Percentiles rank a stretch among this genome's conserved stretches.
These are phyloP conservation scores for Philaenus spumarius DNA, from an alignment of 1,140 invertebrate genomes.

Conservation along the genomic window DNA sequence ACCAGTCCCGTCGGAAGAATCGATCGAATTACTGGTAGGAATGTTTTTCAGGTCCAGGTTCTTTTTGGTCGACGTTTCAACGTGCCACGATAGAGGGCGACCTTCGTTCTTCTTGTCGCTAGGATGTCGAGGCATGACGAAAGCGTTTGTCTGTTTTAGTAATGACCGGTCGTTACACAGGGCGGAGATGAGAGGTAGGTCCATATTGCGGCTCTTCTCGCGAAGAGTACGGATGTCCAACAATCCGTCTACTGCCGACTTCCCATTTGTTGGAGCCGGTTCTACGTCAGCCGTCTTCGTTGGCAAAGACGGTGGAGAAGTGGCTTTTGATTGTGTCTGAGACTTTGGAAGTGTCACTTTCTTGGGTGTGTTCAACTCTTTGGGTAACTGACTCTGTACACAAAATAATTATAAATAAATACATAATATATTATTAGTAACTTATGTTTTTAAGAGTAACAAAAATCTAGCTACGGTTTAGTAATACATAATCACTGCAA, in stretches of 20 bases:
- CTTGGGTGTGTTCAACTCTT: conserved; percentile 8
- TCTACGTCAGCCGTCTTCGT: conserved; percentile 17
- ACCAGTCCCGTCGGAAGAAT: conserved; percentile 5
- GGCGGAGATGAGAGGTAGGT: conserved; percentile 81
- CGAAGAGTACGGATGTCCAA: conserved; percentile 72
- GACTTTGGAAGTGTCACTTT: not conserved
- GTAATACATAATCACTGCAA: too few relatives aligned
- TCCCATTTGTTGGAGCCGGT: not conserved
- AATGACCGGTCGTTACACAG: conserved; percentile 82
- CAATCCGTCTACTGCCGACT: conserved; percentile 39
- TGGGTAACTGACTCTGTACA: conserved; percentile 12
- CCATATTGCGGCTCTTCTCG: conserved; percentile 79
- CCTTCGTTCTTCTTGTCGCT: conserved; percentile 51
- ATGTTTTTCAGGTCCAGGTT: not conserved
- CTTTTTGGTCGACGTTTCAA: conserved; percentile 20
- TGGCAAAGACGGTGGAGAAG: conserved; percentile 11
- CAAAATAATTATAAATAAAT: too few relatives aligned
- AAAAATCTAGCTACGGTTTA: too few relatives aligned
- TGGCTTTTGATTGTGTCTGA: not conserved
- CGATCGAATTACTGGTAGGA: not conserved
- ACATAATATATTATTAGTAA: too few relatives aligned
- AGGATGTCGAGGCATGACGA: conserved; percentile 68
- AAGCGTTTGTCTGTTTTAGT: conserved; percentile 77
- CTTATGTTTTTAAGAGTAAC: too few relatives aligned
- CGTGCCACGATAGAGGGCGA: conserved; percentile 29